These are phyloP conservation scores for Prionailurus viverrinus DNA, from an alignment of 2,113 vertebrate genomes.

Conservation along the genomic window DNA sequence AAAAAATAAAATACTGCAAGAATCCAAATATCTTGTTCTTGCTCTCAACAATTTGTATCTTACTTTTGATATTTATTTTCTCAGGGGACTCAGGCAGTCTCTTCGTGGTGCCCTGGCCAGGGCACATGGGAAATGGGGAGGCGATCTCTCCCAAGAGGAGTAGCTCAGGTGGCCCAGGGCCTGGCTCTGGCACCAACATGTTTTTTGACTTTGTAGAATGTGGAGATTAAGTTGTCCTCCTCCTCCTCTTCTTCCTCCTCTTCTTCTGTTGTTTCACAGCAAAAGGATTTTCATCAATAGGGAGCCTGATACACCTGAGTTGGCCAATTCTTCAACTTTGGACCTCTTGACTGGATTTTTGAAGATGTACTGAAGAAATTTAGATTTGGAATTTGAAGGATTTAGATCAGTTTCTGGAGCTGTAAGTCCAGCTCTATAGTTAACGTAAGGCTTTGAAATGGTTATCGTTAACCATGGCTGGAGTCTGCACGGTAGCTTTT, in stretches of 20 bases:
- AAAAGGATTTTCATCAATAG: background rate
- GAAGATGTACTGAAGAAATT: background rate
- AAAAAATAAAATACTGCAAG: background rate
- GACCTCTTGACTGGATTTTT: background rate
- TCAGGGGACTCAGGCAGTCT: background rate
- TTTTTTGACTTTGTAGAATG: background rate
- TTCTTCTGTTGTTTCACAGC: background rate
- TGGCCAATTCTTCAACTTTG: background rate
- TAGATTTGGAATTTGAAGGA: background rate
- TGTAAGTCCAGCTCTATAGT: background rate
- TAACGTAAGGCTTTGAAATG: background rate
- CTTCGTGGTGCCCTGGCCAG: background rate
- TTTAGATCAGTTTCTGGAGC: background rate
- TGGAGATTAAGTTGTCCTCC: background rate
- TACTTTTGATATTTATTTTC: background rate
- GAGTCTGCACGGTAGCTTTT: background rate
- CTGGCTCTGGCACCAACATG: background rate
- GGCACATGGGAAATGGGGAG: no score
- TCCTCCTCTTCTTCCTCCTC: accelerated
- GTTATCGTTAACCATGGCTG: background rate
- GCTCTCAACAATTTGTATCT: background rate
- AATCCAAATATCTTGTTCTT: background rate
- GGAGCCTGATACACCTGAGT: background rate
- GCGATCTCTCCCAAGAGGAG: background rate
- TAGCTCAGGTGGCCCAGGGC: background rate